A percentile compares a stretch with the other conserved stretches of the same genome.
These are phyloP conservation scores for Sylvicola fuscatus DNA, from an alignment of 2,888 invertebrate species.

Conservation along the genomic window DNA sequence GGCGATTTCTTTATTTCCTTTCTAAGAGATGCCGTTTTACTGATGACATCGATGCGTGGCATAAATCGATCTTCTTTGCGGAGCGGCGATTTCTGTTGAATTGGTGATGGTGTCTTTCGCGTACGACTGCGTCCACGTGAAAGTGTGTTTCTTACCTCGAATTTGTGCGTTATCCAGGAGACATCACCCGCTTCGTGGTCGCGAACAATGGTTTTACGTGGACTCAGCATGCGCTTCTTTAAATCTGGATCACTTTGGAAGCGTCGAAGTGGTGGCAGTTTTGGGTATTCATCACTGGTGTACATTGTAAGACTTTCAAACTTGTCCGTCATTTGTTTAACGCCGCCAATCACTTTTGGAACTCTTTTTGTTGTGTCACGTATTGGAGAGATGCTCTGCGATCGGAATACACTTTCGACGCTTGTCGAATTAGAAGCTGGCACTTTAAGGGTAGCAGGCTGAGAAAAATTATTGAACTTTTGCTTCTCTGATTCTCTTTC, in stretches of 20 bases:
- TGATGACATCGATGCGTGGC: slow-evolving; percentile 81
- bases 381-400: slow-evolving; percentile 54
- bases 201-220: slow-evolving; percentile 22
- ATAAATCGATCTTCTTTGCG: slow-evolving; percentile 51
- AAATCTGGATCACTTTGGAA: slow-evolving; percentile 66
- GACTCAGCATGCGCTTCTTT: slow-evolving; percentile 14
- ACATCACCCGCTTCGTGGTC: slow-evolving; percentile 35
- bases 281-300: slow-evolving; percentile 18
- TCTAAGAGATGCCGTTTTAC: slow-evolving; percentile 53
- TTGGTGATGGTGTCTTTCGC: slow-evolving; percentile 36
- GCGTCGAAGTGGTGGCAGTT: slow-evolving; percentile 29
- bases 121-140: slow-evolving; percentile 29
- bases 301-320: slow-evolving; percentile 34
- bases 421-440: slow-evolving; percentile 29
- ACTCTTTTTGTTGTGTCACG: slow-evolving; percentile 40
- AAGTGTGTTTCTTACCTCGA: slow-evolving; percentile 28
- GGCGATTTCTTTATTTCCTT: slow-evolving; percentile 29
- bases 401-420: slow-evolving; percentile 43
- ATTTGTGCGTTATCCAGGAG: slow-evolving; percentile 35
- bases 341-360: slow-evolving; percentile 54
- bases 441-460: slow-evolving; percentile 1
- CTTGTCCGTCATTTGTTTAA: slow-evolving; percentile 51
- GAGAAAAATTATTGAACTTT: slow-evolving; percentile 11
- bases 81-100: slow-evolving; percentile 39
- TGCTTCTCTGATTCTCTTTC: slow-evolving; percentile 33